phyloP scores from a whole-genome alignment of 2,888 invertebrate species.

The Latrodectus elegans region DNA sequence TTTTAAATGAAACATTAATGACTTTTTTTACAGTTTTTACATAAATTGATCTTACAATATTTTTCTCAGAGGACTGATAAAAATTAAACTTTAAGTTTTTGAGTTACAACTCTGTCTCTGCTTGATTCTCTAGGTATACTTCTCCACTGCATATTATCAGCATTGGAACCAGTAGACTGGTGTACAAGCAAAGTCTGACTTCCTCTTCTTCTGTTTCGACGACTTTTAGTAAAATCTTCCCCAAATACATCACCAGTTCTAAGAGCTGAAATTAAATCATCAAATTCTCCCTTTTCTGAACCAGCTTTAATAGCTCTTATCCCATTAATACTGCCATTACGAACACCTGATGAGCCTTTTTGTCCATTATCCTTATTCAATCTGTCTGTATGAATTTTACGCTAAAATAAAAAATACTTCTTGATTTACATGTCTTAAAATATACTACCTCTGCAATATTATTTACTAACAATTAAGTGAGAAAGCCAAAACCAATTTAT shows the following conservation, averaged over 20 bases:
- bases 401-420: constrained; percentile 27
- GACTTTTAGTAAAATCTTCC: constrained; percentile 95
- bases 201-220: constrained; percentile 78
- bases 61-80: constrained; percentile 10
- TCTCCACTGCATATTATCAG: constrained; percentile 66
- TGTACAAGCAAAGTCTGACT: constrained; percentile 59
- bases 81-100: constrained; percentile 59
- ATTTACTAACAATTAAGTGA: no score
- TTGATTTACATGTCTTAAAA: no score
- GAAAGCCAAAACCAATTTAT: no score
- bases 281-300: constrained; percentile 88
- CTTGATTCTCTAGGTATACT: constrained; percentile 64
- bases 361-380: constrained; percentile 77
- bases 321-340: constrained; percentile 72
- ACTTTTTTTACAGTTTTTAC: constrained; percentile 24
- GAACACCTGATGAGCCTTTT: constrained; percentile 80
- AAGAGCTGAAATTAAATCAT: constrained; percentile 94
- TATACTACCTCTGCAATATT: no score
- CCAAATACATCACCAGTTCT: constrained; percentile 96
- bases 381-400: constrained; percentile 77
- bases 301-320: constrained; percentile 75
- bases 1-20: not conserved
- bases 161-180: constrained; percentile 52
- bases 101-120: constrained; percentile 61
- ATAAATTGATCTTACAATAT: constrained; percentile 15